Conservation (phyloP, 2,797 vertebrate species). For the Pantherophis alleghaniensis region DNA sequence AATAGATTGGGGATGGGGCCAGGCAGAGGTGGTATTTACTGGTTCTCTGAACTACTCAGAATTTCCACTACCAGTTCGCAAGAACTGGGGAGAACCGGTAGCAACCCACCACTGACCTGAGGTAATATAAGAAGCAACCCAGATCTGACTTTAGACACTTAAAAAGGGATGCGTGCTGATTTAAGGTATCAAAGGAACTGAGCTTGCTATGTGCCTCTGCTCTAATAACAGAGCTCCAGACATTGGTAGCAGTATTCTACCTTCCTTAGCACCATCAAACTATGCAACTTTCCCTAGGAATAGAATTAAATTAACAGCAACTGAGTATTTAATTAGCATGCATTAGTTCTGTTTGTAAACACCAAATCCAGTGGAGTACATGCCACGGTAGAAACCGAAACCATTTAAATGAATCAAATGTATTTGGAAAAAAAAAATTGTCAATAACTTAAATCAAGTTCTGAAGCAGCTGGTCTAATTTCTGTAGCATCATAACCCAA, state of each 20-base stretch:
- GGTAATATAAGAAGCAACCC: background rate
- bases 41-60: too few species aligned
- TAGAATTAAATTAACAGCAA: background rate
- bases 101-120: background rate
- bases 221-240: conserved; percentile 10
- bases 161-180: background rate
- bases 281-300: rapidly evolving
- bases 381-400: background rate
- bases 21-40: too few species aligned
- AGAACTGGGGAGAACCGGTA: too few species aligned
- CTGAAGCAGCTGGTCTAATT: background rate
- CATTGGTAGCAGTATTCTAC: background rate
- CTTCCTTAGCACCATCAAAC: background rate
- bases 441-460: background rate
- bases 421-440: background rate
- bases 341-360: background rate
- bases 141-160: background rate
- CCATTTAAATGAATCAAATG: background rate
- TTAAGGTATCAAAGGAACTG: background rate
- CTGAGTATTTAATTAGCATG: rapidly evolving
- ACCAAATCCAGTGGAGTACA: rapidly evolving
- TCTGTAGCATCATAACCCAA: background rate
- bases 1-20: too few species aligned
- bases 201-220: background rate
- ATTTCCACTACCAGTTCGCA: too few species aligned